Base-by-base conservation (phyloP, 1,140 invertebrate genomes). In the Drosophila subpulchrella region DNA sequence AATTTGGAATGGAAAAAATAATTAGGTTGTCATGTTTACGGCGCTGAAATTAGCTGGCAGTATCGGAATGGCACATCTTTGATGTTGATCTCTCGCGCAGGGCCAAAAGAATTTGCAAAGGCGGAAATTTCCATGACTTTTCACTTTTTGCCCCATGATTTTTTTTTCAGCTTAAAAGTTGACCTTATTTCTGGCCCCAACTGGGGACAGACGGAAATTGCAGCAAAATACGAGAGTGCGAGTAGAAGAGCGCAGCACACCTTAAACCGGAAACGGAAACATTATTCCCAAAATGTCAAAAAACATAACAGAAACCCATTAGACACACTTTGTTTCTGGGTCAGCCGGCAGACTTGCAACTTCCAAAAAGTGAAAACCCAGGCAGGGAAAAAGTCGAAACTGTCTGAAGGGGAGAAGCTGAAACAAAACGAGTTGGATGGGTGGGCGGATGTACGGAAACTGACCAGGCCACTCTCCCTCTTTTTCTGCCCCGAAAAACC, bases 201-300 rank as follows among this genome's bases (percentile, higher is more conserved):
- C 63, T 41, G 34, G 24, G 44, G 11, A 24, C 20, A 53, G 46
- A 51, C 83, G 83, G 83, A 86, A 86, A 88, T 88, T 88, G 83
- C 82, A 84, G 60, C 66, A 84, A 81, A 81, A 81, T 55, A 82
- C 58, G 42, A 44, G 56, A 27, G 51, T 27, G 17, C 32, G 27
- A 20, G 51, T 32, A 4, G 10, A 77, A 20, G 44, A 38, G 62
- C 76, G 60, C 55, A 75, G 79, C 77, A 84, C 84, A 88, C 84
- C 84, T 88, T 88, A 89, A 88, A 89, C 84, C 84, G 84, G 84
- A 88, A 89, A 44, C 77, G 84, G 84, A 88, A 88, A 88, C 84
- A 89, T 89, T 88, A 88, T 84, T 88, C 84, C 81, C 76, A 88
- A 89, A 88, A 88, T 88, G 84, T 88, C 84, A 88, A 88, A 88